A percentile compares a stretch with the other conserved stretches of the same genome.
These are phyloP conservation scores for Hydrotaea diabolus DNA, from an alignment of 2,888 invertebrate genomes.

Conservation along the genomic window DNA sequence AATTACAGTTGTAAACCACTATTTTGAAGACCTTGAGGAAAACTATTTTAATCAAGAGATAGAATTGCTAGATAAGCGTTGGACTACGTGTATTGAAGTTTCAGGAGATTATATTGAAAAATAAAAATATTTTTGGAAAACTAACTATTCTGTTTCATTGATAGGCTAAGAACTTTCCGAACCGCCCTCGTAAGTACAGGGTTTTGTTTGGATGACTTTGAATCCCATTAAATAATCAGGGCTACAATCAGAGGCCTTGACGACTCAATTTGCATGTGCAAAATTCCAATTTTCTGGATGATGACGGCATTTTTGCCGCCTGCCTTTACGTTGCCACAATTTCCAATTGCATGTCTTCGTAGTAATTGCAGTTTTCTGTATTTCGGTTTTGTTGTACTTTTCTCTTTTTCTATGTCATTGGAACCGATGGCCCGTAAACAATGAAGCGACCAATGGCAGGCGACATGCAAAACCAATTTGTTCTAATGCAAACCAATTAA, in stretches of 20 bases:
- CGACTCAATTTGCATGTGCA: not conserved
- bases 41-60: too few species aligned
- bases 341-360: not conserved
- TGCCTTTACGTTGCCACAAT: not conserved
- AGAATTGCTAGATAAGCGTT: too few species aligned
- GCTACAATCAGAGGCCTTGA: not conserved
- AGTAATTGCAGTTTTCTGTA: not conserved
- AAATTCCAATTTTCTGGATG: not conserved
- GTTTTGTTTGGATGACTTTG: not conserved
- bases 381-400: not conserved
- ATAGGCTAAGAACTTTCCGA: too few species aligned
- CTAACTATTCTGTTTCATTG: too few species aligned
- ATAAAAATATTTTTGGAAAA: too few species aligned
- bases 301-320: too few species aligned
- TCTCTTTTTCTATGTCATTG: not conserved
- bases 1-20: too few species aligned
- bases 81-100: too few species aligned
- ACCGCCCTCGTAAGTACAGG: too few species aligned
- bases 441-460: not conserved
- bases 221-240: not conserved
- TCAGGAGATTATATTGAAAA: too few species aligned
- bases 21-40: too few species aligned
- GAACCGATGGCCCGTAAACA: not conserved
- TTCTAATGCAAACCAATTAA: not conserved
- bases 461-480: conserved; percentile 15